A percentile compares a stretch with the other conserved stretches of the same genome.
These are phyloP conservation scores for Leuciscus idus DNA, from an alignment of 2,113 vertebrate genomes.

Conservation along the genomic window DNA sequence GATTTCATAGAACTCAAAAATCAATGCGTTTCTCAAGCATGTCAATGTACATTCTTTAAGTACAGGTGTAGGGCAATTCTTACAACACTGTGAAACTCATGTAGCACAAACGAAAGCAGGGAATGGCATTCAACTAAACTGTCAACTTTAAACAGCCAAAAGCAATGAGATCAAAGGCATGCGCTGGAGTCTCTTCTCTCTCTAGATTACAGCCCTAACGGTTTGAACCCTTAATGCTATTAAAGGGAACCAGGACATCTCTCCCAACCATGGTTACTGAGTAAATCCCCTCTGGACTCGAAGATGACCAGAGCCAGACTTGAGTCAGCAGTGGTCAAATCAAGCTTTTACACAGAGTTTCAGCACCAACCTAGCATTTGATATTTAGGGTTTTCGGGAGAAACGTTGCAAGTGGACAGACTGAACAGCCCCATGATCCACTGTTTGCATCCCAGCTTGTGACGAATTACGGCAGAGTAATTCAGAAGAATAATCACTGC, in stretches of 20 bases:
- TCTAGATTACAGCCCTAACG: constrained; percentile 74
- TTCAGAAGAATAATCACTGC: not conserved
- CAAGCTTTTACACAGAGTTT: not conserved
- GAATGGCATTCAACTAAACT: constrained; percentile 79
- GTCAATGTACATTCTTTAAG: constrained; percentile 79
- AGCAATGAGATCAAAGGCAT: constrained; percentile 80
- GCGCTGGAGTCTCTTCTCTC: constrained; percentile 76
- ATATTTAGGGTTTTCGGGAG: not conserved
- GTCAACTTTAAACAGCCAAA: constrained; percentile 80
- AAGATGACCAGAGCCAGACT: constrained; percentile 48
- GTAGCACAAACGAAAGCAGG: constrained; percentile 81
- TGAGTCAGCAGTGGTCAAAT: constrained; percentile 43
- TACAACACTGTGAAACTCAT: constrained; percentile 75
- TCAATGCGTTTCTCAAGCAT: constrained; percentile 79
- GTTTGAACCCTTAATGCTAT: constrained; percentile 75
- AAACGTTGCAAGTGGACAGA: not conserved
- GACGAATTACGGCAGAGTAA: not conserved
- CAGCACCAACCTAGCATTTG: not conserved
- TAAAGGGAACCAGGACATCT: constrained; percentile 72
- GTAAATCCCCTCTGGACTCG: constrained; percentile 44
- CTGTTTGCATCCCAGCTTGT: not conserved
- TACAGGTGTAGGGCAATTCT: constrained; percentile 83
- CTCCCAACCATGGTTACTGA: constrained; percentile 68
- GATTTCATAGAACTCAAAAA: constrained; percentile 61
- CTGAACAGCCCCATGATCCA: not conserved